Evolutionary conservation across 2,888 invertebrate species (phyloP), one percentile per base, ranked within the genome.

Genomic region (Pseudoips prasinana): DNA sequence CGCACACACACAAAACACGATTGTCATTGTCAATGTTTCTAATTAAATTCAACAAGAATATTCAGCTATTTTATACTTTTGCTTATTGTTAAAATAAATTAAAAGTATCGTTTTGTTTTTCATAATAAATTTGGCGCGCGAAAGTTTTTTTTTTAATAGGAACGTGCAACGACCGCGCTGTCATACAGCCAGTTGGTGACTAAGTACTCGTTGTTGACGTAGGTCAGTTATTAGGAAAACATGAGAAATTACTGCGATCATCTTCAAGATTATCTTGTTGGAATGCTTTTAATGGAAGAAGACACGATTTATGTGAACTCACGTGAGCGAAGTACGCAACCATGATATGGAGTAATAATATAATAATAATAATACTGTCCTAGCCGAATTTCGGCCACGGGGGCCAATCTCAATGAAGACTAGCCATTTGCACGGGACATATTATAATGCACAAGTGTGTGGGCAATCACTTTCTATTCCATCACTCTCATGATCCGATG

Each of bases 111-210:
- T 33, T 39, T 33, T 34, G 29, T 24, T 17, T 38, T 10, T 38
- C 48, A 46, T 47, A 22, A 10, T 36, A 42, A 29, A 32, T 45
- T 46, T 48, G 37, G 46, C 47, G 41, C 50, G 41, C 50, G 41
- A 25, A 43, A 25, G 33, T 35, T 39, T 39, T 39, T 32, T 32
- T 35, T 33, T 35, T 43, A 26, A 29, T 34, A 27, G 35, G 28
- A 23, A 27, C 29, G 2, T 8, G 44, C 53, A 46, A 49, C 67
- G 55, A 41, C 60, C 46, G 53, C 23, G 17, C 50, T 22, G 39
- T 27, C 34, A 39, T 40, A 39, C 41, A 52, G 51, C 44, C 50
- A 50, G 33, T 25, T 31, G 22, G 22, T 33, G 22, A 67, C 65
- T 20, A 20, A n/a, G n/a, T n/a, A n/a, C n/a, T n/a, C n/a, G n/a